Evolutionary conservation across 53 echinoderm and acorn worm species (phyloP).

Genomic region (Hippasteria phrygiana): DNA sequence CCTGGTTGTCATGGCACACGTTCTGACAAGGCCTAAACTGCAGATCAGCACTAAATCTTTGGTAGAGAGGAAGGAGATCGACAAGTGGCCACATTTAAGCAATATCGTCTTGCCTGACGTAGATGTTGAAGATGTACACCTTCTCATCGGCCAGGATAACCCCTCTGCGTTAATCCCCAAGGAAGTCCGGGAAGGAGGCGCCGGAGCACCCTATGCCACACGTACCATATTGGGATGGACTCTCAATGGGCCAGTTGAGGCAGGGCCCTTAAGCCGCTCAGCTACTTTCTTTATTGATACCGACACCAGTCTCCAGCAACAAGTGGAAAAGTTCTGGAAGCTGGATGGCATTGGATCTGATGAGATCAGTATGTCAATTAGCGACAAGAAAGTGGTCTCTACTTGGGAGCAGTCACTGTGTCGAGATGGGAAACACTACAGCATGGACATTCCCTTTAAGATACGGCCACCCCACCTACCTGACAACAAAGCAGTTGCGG

Average conservation of each 20-base stretch:
- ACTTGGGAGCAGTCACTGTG: too few species aligned
- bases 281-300: conserved; percentile 26
- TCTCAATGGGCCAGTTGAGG: conserved; percentile 50
- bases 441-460: not conserved
- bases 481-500: too few species aligned
- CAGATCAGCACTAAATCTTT: too few species aligned
- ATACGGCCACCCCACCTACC: too few species aligned
- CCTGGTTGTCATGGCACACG: too few species aligned
- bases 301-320: not conserved
- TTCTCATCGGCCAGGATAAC: conserved; percentile 71
- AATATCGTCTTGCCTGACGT: conserved; percentile 41
- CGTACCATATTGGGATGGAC: conserved; percentile 62
- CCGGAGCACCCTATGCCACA: conserved; percentile 67
- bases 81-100: conserved; percentile 25
- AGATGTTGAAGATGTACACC: conserved; percentile 29
- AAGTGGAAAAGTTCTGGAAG: not conserved
- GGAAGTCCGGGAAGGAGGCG: conserved; percentile 30
- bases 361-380: not conserved
- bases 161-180: conserved; percentile 61
- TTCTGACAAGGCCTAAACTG: too few species aligned
- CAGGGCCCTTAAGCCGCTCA: not conserved
- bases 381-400: not conserved
- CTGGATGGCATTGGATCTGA: not conserved
- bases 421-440: not conserved
- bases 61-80: conserved; percentile 34